Percentiles rank a stretch among this genome's conserved stretches.
These are phyloP conservation scores for Drosophila atroscutellata DNA, from an alignment of 2,888 invertebrate species.

Conservation along the genomic window DNA sequence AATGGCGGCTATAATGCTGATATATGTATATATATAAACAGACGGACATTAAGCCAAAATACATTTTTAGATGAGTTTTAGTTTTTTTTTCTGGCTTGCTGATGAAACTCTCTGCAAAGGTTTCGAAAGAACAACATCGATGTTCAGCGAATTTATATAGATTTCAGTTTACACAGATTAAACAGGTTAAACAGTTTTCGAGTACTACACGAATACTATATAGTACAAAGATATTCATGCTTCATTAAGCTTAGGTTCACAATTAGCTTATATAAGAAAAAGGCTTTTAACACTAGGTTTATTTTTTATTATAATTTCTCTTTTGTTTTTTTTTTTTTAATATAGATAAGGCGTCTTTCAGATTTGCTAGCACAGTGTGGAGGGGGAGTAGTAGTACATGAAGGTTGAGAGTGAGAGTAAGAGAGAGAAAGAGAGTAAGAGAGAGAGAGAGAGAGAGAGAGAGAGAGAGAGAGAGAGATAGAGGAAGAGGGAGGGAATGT, in stretches of 20 bases:
- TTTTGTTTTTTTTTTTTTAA: neutral
- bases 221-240: constrained; percentile 34
- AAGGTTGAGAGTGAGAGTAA: neutral
- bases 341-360: constrained; percentile 58
- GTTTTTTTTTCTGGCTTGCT: neutral
- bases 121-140: constrained; percentile 19
- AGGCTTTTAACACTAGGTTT: constrained; percentile 38
- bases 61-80: neutral
- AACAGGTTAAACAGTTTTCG: constrained; percentile 25
- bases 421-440: neutral
- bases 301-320: constrained; percentile 4
- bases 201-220: constrained; percentile 12
- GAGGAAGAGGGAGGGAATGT: neutral
- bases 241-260: constrained; percentile 33
- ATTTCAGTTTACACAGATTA: constrained; percentile 20
- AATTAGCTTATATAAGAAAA: constrained; percentile 51
- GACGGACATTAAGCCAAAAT: neutral
- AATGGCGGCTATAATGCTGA: neutral
- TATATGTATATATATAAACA: neutral
- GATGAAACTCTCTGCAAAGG: constrained; percentile 19
- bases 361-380: constrained; percentile 38
- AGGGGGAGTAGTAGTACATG: constrained; percentile 5
- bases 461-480: neutral
- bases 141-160: constrained; percentile 26
- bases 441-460: neutral